Conservation (phyloP, 2,113 vertebrate species). For the Phoenicopterus ruber region DNA sequence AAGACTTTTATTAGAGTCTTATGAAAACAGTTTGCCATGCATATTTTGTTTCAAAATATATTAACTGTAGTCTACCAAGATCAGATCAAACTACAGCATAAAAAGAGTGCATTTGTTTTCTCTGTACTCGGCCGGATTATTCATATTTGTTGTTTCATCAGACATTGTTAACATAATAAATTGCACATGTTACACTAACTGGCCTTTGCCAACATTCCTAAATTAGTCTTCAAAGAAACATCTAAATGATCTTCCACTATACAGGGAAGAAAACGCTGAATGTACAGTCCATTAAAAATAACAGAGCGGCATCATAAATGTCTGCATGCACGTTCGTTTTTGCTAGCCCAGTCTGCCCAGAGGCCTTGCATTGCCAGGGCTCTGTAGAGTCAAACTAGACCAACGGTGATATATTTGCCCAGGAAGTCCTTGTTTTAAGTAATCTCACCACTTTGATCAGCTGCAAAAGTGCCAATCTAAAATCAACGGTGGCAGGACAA, state of each 20-base stretch:
- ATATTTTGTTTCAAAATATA: conserved; percentile 48
- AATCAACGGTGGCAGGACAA: neutral
- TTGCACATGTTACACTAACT: conserved; percentile 27
- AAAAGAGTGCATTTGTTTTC: conserved; percentile 36
- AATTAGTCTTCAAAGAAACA: conserved; percentile 53
- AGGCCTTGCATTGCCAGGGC: neutral
- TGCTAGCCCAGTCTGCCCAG: neutral
- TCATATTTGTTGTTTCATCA: conserved; percentile 59
- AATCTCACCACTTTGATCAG: neutral
- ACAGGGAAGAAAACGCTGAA: conserved; percentile 36
- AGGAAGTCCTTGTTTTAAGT: neutral
- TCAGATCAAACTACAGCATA: conserved; percentile 36
- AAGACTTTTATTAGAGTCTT: conserved; percentile 33
- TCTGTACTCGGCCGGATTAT: conserved; percentile 28
- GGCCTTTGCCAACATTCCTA: conserved; percentile 35
- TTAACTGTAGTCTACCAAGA: conserved; percentile 23
- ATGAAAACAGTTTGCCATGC: conserved; percentile 28
- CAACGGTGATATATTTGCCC: neutral
- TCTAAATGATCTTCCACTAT: conserved; percentile 18
- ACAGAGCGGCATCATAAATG: neutral
- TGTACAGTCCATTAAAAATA: conserved; percentile 20
- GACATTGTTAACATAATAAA: conserved; percentile 59
- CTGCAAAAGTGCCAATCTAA: neutral
- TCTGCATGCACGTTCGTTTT: conserved; percentile 4
- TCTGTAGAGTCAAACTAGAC: neutral